Evolutionary conservation across 2,888 invertebrate genomes (phyloP).

Genomic region (Drepanosiphum platanoidis): DNA sequence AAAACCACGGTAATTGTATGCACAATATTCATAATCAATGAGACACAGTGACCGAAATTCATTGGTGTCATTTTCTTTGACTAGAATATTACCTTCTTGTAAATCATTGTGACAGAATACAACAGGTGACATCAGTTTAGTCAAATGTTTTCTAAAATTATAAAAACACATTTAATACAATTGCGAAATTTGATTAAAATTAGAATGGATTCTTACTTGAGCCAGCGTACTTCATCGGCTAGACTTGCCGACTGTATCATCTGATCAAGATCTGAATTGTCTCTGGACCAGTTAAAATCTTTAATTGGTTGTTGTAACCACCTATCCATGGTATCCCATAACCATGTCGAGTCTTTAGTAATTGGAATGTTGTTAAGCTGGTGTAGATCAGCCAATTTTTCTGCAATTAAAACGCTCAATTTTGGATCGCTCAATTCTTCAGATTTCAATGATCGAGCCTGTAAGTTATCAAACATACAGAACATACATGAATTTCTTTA

Average conservation of each 20-base stretch:
- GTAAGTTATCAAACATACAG: conserved; percentile 65
- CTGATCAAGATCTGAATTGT: conserved; percentile 33
- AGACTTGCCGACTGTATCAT: conserved; percentile 30
- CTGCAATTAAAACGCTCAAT: conserved; percentile 86
- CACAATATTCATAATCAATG: conserved; percentile 95
- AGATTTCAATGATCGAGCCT: conserved; percentile 88
- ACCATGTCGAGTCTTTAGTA: conserved; percentile 94
- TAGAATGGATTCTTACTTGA: conserved; percentile 43
- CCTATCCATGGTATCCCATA: conserved; percentile 89
- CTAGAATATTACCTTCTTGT: conserved; percentile 85
- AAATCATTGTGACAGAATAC: conserved; percentile 95
- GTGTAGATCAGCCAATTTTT: conserved; percentile 94
- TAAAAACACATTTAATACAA: conserved; percentile 18
- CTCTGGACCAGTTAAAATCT: conserved; percentile 29
- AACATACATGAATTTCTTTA: conserved; percentile 37
- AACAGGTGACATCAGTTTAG: conserved; percentile 77
- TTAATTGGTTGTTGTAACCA: conserved; percentile 69
- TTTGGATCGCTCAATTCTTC: conserved; percentile 82
- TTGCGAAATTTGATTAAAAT: not conserved
- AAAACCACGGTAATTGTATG: conserved; percentile 92
- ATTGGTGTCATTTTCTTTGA: conserved; percentile 66
- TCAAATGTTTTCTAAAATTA: conserved; percentile 68
- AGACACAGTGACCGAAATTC: conserved; percentile 76
- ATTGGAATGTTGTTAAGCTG: conserved; percentile 93
- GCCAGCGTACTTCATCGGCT: conserved; percentile 32